phyloP scores from a whole-genome alignment of 2,888 invertebrate genomes.

The Euproctis similis region DNA sequence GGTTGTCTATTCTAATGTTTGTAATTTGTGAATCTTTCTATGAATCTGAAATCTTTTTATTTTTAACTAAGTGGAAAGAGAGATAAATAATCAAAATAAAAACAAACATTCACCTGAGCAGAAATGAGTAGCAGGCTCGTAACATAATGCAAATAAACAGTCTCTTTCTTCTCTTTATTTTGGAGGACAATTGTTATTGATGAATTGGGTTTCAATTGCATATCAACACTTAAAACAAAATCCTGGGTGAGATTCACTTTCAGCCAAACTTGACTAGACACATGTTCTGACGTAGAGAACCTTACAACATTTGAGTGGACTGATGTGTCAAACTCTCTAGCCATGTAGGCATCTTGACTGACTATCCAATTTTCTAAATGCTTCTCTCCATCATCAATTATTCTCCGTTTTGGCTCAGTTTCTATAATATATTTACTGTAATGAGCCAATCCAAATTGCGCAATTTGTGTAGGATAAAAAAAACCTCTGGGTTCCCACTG shows the following conservation, averaged over 20 bases:
- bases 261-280: conserved; percentile 80
- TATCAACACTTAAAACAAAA: conserved; percentile 84
- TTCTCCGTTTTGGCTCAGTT: conserved; percentile 82
- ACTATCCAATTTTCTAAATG: conserved; percentile 82
- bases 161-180: conserved; percentile 83
- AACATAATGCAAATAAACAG: conserved; percentile 88
- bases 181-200: conserved; percentile 87
- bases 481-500: conserved; percentile 98
- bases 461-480: conserved; percentile 98
- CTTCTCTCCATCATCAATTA: conserved; percentile 84
- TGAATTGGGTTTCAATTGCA: conserved; percentile 85
- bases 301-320: conserved; percentile 79
- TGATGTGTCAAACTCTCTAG: conserved; percentile 76
- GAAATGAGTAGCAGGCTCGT: conserved; percentile 83
- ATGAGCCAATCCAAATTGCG: conserved; percentile 97
- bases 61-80: too few relatives aligned
- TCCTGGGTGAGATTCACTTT: conserved; percentile 74
- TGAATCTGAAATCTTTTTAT: too few relatives aligned
- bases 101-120: conserved; percentile 74
- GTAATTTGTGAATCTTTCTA: too few relatives aligned
- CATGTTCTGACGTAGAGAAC: conserved; percentile 83
- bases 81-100: too few relatives aligned
- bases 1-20: too few relatives aligned
- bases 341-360: conserved; percentile 80
- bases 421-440: conserved; percentile 96